These are phyloP conservation scores for Hassar affinis DNA, from an alignment of 2,113 vertebrate species.

Conservation along the genomic window DNA sequence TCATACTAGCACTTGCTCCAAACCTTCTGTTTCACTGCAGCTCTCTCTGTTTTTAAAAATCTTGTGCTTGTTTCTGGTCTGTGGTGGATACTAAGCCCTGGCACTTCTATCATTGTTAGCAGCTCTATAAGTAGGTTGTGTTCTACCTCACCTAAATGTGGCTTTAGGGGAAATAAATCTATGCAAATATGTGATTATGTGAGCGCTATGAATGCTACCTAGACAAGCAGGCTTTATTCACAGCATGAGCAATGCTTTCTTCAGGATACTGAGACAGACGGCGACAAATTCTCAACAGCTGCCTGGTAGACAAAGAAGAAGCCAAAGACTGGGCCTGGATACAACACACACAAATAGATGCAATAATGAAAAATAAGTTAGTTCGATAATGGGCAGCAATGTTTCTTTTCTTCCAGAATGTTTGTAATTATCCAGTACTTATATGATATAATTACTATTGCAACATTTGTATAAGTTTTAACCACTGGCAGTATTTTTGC, in stretches of 20 bases:
- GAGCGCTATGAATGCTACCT: conserved; percentile 71
- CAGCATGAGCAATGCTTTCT: conserved; percentile 82
- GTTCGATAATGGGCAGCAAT: not conserved
- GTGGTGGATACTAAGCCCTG: not conserved
- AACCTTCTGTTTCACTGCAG: not conserved
- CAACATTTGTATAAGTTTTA: not conserved
- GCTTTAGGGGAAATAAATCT: not conserved
- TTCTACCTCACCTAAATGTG: not conserved
- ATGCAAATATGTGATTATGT: not conserved
- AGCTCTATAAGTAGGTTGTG: not conserved
- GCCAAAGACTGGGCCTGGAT: conserved; percentile 87
- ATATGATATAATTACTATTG: not conserved
- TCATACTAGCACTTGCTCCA: not conserved
- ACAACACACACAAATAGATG: conserved; percentile 19
- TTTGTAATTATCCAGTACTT: not conserved
- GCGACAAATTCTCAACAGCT: conserved; percentile 87
- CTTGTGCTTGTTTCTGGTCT: not conserved
- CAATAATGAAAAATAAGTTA: not conserved
- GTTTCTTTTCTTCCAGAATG: not conserved
- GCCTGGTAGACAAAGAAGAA: conserved; percentile 89
- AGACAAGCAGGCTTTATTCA: conserved; percentile 94
- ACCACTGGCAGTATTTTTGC: not conserved
- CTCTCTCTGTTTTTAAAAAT: no score
- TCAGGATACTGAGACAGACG: conserved; percentile 85
- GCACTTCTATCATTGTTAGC: not conserved